Conservation (phyloP, 2,888 invertebrate species). For the Hirtodrosophila alboralis region DNA sequence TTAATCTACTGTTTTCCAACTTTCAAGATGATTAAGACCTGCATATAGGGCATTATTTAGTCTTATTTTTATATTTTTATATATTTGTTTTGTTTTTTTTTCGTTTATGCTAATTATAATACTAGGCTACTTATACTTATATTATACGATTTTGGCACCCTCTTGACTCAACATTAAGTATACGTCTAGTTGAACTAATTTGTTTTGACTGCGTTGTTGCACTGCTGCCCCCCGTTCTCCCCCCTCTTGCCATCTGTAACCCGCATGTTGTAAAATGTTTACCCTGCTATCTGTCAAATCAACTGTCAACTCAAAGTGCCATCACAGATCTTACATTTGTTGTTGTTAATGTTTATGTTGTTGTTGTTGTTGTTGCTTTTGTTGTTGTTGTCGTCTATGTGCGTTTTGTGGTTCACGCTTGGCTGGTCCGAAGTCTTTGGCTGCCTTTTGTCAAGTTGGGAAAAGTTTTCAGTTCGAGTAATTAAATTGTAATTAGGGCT, state of each 20-base stretch:
- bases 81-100: too few relatives aligned
- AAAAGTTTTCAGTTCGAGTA: slow-evolving; percentile 79
- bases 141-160: slow-evolving; percentile 56
- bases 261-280: slow-evolving; percentile 75
- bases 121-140: not conserved
- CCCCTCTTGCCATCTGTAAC: slow-evolving; percentile 11
- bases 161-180: slow-evolving; percentile 62
- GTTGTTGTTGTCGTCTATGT: slow-evolving; percentile 22
- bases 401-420: slow-evolving; percentile 74
- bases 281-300: slow-evolving; percentile 81
- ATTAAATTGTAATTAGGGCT: slow-evolving; percentile 85
- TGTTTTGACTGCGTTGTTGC: slow-evolving; percentile 55
- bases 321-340: slow-evolving; percentile 44
- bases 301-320: slow-evolving; percentile 78
- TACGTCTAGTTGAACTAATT: slow-evolving; percentile 83
- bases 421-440: slow-evolving; percentile 55
- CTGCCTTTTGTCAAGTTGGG: slow-evolving; percentile 81
- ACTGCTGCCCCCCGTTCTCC: slow-evolving; percentile 12
- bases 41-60: too few relatives aligned
- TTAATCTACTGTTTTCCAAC: too few relatives aligned
- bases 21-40: too few relatives aligned
- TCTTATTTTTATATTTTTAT: too few relatives aligned
- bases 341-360: slow-evolving; percentile 21
- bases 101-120: slow-evolving; percentile 42
- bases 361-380: slow-evolving; percentile 31